phyloP scores from a whole-genome alignment of 1,140 invertebrate species.

The Aphidius ervi region DNA sequence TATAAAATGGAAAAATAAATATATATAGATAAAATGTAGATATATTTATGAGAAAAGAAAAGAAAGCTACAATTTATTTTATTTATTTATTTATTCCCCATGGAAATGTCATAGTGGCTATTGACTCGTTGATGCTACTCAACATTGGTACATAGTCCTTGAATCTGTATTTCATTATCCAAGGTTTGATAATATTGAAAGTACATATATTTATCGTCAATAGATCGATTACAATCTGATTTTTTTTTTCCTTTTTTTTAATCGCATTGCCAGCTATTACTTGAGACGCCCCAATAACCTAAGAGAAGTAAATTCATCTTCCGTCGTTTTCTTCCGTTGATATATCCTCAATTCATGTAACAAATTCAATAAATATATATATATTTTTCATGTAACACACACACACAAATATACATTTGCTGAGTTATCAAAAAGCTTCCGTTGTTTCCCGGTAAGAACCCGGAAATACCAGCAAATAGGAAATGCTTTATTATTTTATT shows the following conservation, averaged over 20 bases:
- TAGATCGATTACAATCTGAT: slow-evolving; percentile 17
- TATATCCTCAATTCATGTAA: neutral
- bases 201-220: neutral
- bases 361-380: neutral
- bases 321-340: neutral
- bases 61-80: too few relatives aligned
- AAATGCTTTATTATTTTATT: neutral
- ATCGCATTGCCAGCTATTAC: slow-evolving; percentile 17
- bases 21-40: too few relatives aligned
- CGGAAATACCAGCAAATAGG: slow-evolving; percentile 8
- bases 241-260: slow-evolving; percentile 1
- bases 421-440: slow-evolving; percentile 17
- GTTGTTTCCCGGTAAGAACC: slow-evolving; percentile 5
- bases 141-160: too few relatives aligned
- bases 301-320: slow-evolving; percentile 3
- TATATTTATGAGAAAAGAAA: too few relatives aligned
- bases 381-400: neutral
- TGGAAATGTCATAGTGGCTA: too few relatives aligned
- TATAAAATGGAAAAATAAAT: too few relatives aligned
- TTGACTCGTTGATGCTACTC: too few relatives aligned
- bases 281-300: slow-evolving; percentile 17
- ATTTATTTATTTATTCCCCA: too few relatives aligned
- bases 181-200: too few relatives aligned
- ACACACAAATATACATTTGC: slow-evolving; percentile 13
- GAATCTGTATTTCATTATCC: too few relatives aligned